Conservation (phyloP, 2,797 vertebrate species). For the Cossypha dichroa region DNA sequence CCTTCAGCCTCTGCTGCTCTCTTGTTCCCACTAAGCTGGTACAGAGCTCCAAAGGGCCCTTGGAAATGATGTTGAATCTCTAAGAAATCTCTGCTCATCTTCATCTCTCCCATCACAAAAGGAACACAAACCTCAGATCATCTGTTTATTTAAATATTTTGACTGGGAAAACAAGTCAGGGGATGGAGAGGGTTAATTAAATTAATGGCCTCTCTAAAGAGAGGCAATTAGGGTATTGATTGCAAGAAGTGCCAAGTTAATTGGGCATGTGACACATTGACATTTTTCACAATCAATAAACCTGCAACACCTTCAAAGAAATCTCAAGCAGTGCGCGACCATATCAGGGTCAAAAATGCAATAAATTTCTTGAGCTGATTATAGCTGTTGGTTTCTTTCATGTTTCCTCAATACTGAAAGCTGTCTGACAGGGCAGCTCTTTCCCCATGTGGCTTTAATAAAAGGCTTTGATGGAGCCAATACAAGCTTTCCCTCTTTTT, state of each 20-base stretch:
- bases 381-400: constrained; percentile 62
- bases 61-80: not conserved
- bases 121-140: not conserved
- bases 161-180: not conserved
- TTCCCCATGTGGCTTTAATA: constrained; percentile 51
- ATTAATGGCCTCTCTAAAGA: constrained; percentile 67
- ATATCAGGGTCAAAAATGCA: constrained; percentile 54
- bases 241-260: constrained; percentile 64
- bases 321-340: not conserved
- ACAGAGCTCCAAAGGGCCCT: not conserved
- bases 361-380: constrained; percentile 63
- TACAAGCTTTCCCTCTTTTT: not conserved
- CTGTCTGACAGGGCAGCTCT: constrained; percentile 54
- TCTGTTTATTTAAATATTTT: constrained; percentile 36
- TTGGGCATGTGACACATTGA: constrained; percentile 68
- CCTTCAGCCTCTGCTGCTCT: not conserved
- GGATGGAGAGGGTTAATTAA: constrained; percentile 58
- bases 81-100: not conserved
- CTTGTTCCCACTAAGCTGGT: not conserved
- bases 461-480: constrained; percentile 63
- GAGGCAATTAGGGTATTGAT: constrained; percentile 69
- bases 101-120: not conserved
- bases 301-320: constrained; percentile 62
- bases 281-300: constrained; percentile 68
- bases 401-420: constrained; percentile 53